Base-by-base conservation (phyloP, 1,140 invertebrate species). In the Sarcophaga bullata region DNA sequence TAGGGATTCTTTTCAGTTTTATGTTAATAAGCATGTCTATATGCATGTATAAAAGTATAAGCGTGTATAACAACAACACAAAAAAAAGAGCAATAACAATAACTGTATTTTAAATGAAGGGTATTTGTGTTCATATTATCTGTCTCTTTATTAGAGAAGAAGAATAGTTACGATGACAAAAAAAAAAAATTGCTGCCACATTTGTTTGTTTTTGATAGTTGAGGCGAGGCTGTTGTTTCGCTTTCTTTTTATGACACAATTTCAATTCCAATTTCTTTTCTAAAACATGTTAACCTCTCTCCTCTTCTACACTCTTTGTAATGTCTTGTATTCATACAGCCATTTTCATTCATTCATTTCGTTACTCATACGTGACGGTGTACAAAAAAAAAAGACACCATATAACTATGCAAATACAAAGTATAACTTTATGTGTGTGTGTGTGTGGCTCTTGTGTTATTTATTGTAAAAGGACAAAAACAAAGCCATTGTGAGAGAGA, bases 241-340 rank as follows among this genome's bases (percentile, higher is more conserved):
- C 17, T 25, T 19, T 50, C n/a, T 52, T 78, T 78, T 78, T 78
- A 78, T 25, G 75, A 78, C 75, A 52, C 75, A 78, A 78, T 78
- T 78, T 48, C 8, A 52, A 37, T 72, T 72, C 17, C 75, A 19
- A 25, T 46, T 73, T n/a, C 19, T n/a, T 78, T 78, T 50, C 48
- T 17, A 49, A 68, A 17, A 37, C 25, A 37, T 37, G 25, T 37
- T 37, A 37, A 37, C 25, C 4, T 4, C 25, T 4, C 4, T 1
- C 25, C 25, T 37, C 25, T 37, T 37, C 25, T 37, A 37, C 25
- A 37, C 1, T 37, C 25, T 37, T 37, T 37, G 25, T 37, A 37
- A 37, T 37, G 25, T 4, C 25, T 37, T 37, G 25, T 37, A 37
- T 37, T 37, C 25, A 37, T 37, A 37, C 25, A 37, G 25, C 25